These are phyloP conservation scores for Rhabdomys pumilio DNA, from an alignment of 2,797 vertebrate genomes.

Conservation along the genomic window DNA sequence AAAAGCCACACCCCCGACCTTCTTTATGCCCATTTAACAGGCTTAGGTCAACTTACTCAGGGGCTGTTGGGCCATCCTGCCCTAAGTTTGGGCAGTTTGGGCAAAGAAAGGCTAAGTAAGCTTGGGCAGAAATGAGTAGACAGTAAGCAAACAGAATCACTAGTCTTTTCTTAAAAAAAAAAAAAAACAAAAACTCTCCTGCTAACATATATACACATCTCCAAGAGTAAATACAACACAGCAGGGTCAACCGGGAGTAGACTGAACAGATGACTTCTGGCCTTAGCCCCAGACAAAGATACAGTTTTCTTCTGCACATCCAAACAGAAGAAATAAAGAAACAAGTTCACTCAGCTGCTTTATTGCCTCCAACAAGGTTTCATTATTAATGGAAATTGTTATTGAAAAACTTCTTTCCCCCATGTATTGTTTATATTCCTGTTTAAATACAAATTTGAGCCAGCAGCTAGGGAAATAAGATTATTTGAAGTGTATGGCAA, in stretches of 20 bases:
- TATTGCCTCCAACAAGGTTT: conserved; percentile 70
- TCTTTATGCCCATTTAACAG: neutral
- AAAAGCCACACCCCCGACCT: neutral
- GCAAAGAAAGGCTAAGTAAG: neutral
- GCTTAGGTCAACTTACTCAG: neutral
- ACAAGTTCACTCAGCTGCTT: conserved; percentile 56
- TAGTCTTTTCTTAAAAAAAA: neutral
- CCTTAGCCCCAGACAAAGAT: neutral
- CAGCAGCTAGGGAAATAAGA: conserved; percentile 74
- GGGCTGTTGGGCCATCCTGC: too few species aligned
- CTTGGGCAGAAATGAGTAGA: neutral
- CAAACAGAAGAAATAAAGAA: conserved; percentile 47
- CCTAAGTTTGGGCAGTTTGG: neutral
- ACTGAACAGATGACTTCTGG: neutral
- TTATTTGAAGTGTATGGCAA: conserved; percentile 75
- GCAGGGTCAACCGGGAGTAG: neutral
- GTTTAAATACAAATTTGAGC: conserved; percentile 81
- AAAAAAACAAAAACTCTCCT: neutral
- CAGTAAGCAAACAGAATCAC: neutral
- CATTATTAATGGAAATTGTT: conserved; percentile 79
- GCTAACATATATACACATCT: neutral
- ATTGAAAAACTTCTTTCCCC: conserved; percentile 47
- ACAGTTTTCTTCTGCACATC: neutral
- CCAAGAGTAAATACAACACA: neutral
- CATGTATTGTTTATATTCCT: conserved; percentile 72